These are phyloP conservation scores for Notolepis coatsorum DNA, from an alignment of 2,797 vertebrate genomes.

Conservation along the genomic window DNA sequence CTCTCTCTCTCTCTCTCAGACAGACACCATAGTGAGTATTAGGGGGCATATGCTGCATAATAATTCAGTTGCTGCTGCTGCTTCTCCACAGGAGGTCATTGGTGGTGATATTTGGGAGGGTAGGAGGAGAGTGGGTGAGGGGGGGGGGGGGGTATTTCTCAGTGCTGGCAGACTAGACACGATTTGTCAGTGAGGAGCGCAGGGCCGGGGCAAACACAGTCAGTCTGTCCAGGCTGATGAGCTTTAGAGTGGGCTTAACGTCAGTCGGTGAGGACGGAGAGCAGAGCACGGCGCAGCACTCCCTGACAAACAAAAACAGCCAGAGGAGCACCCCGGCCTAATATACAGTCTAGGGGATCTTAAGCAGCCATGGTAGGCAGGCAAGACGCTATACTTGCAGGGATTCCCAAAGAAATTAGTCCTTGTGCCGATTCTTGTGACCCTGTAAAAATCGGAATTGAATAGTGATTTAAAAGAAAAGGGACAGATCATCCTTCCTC, in stretches of 20 bases:
- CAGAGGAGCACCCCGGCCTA: too few relatives aligned
- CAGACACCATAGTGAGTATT: conserved; percentile 38
- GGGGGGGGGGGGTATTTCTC: conserved; percentile 20
- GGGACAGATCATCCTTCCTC: not conserved
- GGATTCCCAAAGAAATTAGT: conserved; percentile 7
- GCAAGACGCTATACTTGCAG: not conserved
- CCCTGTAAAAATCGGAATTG: conserved; percentile 7
- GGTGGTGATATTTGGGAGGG: too few relatives aligned
- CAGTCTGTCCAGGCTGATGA: conserved; percentile 45
- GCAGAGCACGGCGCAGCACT: conserved; percentile 25
- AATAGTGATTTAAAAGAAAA: not conserved
- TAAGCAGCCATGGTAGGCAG: not conserved
- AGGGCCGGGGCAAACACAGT: conserved; percentile 28
- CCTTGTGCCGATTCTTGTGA: conserved; percentile 12
- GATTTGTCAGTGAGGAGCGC: conserved; percentile 55
- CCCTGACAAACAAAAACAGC: conserved; percentile 35
- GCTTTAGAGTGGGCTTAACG: conserved; percentile 56
- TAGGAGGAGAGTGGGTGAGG: not conserved
- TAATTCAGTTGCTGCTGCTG: conserved; percentile 42
- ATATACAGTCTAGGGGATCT: conserved; percentile 10
- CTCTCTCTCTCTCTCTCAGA: conserved; percentile 16
- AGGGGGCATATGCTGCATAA: conserved; percentile 52
- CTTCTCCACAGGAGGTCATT: conserved; percentile 24
- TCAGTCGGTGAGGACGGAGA: conserved; percentile 44
- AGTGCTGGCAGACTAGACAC: conserved; percentile 60